Evolutionary conservation across 2,888 invertebrate genomes (phyloP).

Genomic region (Macrophya alboannulata): DNA sequence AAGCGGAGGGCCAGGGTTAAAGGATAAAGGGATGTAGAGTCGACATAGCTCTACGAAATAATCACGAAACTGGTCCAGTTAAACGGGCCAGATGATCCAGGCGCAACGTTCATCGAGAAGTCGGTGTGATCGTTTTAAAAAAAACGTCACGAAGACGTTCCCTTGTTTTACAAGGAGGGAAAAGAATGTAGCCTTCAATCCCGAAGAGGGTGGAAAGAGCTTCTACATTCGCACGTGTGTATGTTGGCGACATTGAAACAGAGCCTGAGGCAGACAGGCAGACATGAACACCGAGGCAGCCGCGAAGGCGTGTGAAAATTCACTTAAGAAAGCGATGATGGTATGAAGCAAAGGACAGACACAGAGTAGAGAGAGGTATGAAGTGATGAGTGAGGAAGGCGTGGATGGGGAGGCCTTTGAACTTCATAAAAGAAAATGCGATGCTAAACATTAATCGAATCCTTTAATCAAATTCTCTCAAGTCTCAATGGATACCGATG

Average conservation of each 20-base stretch:
- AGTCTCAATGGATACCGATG: constrained; percentile 64
- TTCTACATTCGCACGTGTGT: neutral
- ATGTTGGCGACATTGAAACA: constrained; percentile 23
- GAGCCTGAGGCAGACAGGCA: constrained; percentile 37
- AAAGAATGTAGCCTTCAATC: constrained; percentile 4
- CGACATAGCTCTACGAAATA: neutral
- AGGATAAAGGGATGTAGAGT: constrained; percentile 24
- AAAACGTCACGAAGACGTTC: neutral
- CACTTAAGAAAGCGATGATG: constrained; percentile 64
- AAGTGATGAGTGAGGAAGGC: constrained; percentile 54
- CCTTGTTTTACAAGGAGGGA: neutral
- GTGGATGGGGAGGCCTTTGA: constrained; percentile 63
- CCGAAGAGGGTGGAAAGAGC: neutral
- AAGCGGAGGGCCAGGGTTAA: constrained; percentile 33
- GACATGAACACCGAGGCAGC: constrained; percentile 30
- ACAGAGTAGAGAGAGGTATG: constrained; percentile 45
- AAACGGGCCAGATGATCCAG: neutral
- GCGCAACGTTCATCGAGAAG: neutral
- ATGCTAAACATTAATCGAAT: constrained; percentile 73
- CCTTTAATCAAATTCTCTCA: constrained; percentile 70
- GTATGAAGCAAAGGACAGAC: constrained; percentile 52
- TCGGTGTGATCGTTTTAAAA: neutral
- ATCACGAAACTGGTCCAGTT: constrained; percentile 17
- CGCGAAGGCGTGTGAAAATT: constrained; percentile 63
- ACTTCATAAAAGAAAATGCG: constrained; percentile 67